Percentiles rank a stretch among this genome's conserved stretches.
Conservation (phyloP, 2,113 vertebrate genomes). For the Vireo altiloquus region DNA sequence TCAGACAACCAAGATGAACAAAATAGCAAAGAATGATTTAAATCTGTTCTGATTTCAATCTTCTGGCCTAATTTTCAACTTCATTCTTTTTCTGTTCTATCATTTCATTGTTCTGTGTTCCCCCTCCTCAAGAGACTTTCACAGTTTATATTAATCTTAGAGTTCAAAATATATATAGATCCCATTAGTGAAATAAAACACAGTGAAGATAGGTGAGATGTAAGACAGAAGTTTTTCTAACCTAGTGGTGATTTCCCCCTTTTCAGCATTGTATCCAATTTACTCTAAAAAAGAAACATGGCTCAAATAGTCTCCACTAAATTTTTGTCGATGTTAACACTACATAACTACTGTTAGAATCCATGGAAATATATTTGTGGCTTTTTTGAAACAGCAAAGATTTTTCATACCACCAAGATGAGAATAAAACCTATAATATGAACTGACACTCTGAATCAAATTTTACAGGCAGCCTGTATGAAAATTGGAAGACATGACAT, state of each 20-base stretch:
- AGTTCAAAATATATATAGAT: not conserved
- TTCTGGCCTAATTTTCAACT: conserved; percentile 24
- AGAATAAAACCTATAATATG: not conserved
- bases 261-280: not conserved
- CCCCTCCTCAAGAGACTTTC: not conserved
- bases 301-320: not conserved
- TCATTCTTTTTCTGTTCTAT: conserved; percentile 25
- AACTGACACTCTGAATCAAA: not conserved
- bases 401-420: not conserved
- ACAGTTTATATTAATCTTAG: not conserved
- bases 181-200: not conserved
- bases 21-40: conserved; percentile 28
- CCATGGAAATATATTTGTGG: not conserved
- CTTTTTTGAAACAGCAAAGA: not conserved
- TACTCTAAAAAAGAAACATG: not conserved
- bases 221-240: not conserved
- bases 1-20: conserved; percentile 39
- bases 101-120: not conserved
- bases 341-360: not conserved
- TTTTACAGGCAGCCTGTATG: not conserved
- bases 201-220: not conserved
- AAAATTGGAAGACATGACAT: not conserved
- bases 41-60: conserved; percentile 26
- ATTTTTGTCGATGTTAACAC: not conserved
- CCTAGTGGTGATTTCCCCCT: not conserved